Percentiles rank a stretch among this genome's conserved stretches.
These are phyloP conservation scores for Sakesphorus luctuosus DNA, from an alignment of 2,113 vertebrate genomes.

Conservation along the genomic window DNA sequence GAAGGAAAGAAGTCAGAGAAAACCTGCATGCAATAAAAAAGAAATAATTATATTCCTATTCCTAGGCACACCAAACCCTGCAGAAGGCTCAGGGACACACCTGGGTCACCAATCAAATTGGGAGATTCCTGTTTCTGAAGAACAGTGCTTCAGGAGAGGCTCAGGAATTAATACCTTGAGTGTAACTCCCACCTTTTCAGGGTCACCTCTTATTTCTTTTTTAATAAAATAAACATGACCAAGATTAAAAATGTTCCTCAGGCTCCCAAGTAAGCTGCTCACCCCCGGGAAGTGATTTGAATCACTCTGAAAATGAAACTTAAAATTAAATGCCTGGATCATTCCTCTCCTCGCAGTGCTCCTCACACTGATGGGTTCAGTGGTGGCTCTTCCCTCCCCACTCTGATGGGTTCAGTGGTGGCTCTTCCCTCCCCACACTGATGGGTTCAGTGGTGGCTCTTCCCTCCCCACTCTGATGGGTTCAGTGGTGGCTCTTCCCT, in stretches of 20 bases:
- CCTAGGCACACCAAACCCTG: not conserved
- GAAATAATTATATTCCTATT: slow-evolving; percentile 38
- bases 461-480: no score
- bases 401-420: no score
- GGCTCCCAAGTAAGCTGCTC: not conserved
- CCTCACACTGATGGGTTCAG: not conserved
- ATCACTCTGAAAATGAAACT: not conserved
- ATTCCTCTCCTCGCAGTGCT: not conserved
- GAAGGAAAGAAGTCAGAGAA: not conserved
- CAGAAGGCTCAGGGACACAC: not conserved
- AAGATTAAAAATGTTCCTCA: not conserved
- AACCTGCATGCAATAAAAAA: slow-evolving; percentile 31
- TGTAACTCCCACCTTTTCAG: not conserved
- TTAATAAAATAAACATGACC: slow-evolving; percentile 55
- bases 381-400: no score
- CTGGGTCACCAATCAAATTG: not conserved
- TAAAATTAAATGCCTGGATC: not conserved
- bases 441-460: not conserved
- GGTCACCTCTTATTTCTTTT: slow-evolving; percentile 62
- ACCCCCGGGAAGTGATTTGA: not conserved
- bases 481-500: not conserved
- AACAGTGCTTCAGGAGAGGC: not conserved
- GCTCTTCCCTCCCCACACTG: not conserved
- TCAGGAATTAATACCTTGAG: not conserved
- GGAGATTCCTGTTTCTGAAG: slow-evolving; percentile 7